A percentile compares a stretch with the other conserved stretches of the same genome.
These are phyloP conservation scores for Phyllotreta striolata DNA, from an alignment of 2,888 invertebrate species.

Conservation along the genomic window DNA sequence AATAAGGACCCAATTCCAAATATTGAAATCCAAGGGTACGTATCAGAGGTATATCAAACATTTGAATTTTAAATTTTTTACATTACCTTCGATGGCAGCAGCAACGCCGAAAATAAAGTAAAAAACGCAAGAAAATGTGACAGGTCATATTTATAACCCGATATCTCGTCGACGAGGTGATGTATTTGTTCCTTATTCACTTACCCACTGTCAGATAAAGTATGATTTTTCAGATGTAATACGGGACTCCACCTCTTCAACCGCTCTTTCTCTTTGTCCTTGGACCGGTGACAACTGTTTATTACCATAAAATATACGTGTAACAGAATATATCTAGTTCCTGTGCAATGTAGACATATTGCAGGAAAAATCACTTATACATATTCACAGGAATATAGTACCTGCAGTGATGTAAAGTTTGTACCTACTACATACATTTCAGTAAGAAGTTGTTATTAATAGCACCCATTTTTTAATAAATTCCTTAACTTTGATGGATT, in stretches of 20 bases:
- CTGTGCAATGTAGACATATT: too few species aligned
- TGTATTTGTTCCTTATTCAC: constrained; percentile 33
- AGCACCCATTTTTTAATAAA: too few species aligned
- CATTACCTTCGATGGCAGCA: constrained; percentile 14
- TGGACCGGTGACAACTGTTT: constrained; percentile 17
- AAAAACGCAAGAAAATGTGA: constrained; percentile 29
- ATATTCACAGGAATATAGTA: too few species aligned
- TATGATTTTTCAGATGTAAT: constrained; percentile 27
- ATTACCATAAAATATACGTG: constrained; percentile 1
- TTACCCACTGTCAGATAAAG: constrained; percentile 30
- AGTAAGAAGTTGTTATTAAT: too few species aligned
- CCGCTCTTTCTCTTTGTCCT: constrained; percentile 1
- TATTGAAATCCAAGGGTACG: constrained; percentile 17
- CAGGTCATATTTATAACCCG: constrained; percentile 29
- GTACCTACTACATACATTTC: too few species aligned
- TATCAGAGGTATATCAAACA: constrained; percentile 20
- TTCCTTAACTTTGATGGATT: too few species aligned
- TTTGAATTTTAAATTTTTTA: constrained; percentile 30
- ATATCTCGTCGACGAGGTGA: constrained; percentile 26
- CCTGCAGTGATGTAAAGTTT: too few species aligned
- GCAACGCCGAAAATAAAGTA: constrained; percentile 1
- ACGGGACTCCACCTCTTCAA: constrained; percentile 11
- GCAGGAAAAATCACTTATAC: too few species aligned
- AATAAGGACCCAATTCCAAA: constrained; percentile 6
- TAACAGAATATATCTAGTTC: constrained; percentile 4